Conservation (phyloP, 2,888 invertebrate species). For the Xylota sylvarum region DNA sequence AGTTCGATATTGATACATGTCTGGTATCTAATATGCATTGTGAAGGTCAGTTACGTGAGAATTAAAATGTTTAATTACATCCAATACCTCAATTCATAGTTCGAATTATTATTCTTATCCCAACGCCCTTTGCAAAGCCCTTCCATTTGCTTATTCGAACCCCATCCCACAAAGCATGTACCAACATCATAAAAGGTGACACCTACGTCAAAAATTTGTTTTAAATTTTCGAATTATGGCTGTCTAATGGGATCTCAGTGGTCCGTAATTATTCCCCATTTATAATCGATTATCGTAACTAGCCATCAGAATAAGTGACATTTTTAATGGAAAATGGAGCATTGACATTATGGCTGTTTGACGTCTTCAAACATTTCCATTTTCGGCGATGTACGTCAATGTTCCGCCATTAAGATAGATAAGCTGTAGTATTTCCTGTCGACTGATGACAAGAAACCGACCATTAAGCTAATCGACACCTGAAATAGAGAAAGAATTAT, state of each 20-base stretch:
- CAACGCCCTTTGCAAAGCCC: too few relatives aligned
- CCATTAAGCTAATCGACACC: background rate
- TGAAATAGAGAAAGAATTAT: constrained; percentile 9
- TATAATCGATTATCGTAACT: background rate
- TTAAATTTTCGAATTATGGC: too few relatives aligned
- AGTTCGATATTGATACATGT: too few relatives aligned
- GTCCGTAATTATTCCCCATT: background rate
- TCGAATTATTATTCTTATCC: too few relatives aligned
- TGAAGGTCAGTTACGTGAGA: too few relatives aligned
- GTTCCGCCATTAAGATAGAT: background rate
- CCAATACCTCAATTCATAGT: too few relatives aligned
- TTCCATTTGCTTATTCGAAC: too few relatives aligned
- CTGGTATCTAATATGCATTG: too few relatives aligned
- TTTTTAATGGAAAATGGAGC: background rate
- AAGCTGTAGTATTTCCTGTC: background rate
- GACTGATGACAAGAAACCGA: background rate
- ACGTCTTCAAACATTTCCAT: background rate
- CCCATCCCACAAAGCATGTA: background rate
- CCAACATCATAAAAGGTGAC: too few relatives aligned
- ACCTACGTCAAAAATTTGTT: too few relatives aligned
- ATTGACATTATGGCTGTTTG: background rate
- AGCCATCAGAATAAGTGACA: background rate
- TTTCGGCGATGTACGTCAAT: constrained; percentile 20
- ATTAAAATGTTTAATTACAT: too few relatives aligned
- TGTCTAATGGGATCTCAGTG: too few relatives aligned